Conservation (phyloP, 2,888 invertebrate genomes). For the Plebejus anna region DNA sequence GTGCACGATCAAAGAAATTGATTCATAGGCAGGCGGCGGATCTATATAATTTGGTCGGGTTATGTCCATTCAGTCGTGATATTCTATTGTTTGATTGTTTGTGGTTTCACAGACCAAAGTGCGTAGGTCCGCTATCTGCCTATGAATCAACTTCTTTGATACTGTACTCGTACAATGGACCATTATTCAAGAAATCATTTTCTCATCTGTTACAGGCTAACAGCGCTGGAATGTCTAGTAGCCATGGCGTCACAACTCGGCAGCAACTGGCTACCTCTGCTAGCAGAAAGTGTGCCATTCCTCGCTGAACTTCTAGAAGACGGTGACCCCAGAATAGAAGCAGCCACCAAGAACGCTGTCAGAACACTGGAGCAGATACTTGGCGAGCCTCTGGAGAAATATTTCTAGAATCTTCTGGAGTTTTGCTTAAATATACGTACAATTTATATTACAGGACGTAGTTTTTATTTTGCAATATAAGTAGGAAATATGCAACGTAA, state of each 20-base stretch:
- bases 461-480: neutral
- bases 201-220: slow-evolving; percentile 70
- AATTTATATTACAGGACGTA: neutral
- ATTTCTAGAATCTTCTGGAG: slow-evolving; percentile 78
- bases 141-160: neutral
- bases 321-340: slow-evolving; percentile 90
- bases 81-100: too few species aligned
- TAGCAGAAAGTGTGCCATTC: slow-evolving; percentile 97
- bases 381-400: slow-evolving; percentile 94
- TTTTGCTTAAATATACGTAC: neutral
- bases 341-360: slow-evolving; percentile 88
- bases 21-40: too few species aligned
- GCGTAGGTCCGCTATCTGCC: too few species aligned
- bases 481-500: too few species aligned
- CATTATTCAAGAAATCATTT: neutral
- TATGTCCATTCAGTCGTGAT: too few species aligned
- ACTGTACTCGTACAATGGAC: too few species aligned
- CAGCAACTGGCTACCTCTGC: slow-evolving; percentile 91
- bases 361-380: slow-evolving; percentile 91
- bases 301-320: slow-evolving; percentile 96
- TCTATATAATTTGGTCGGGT: too few species aligned
- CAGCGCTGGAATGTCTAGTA: slow-evolving; percentile 85
- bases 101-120: too few species aligned
- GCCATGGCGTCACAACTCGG: slow-evolving; percentile 91
- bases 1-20: too few species aligned